Base-by-base conservation (phyloP, 2,888 invertebrate genomes). In the Cantharis rufa region DNA sequence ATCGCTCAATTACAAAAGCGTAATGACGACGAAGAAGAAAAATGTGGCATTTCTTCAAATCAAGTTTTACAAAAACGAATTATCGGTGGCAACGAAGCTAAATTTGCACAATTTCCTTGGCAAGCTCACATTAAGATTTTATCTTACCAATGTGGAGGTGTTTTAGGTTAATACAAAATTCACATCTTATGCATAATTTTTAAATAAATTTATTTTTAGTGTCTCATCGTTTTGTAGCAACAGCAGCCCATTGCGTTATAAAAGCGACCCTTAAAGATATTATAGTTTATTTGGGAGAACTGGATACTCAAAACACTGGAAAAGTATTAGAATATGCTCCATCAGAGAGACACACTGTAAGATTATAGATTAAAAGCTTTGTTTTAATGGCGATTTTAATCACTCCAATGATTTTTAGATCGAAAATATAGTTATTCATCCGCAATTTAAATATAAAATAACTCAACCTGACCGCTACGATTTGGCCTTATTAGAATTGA, bases 401-500 rank as follows among this genome's bases (percentile, higher is more conserved):
- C 9, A 27, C n/a, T 21, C 9, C 28, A n/a, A 15, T 63, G 32
- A 72, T 77, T 84, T 84, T 71, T 75, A 93, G 75, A 94, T 95
- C 1, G 88, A 91, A 75, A 92, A 93, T 82, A 94, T 94, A 86
- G 92, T 94, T 75, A 91, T 96, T 3, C 95, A 96, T 86, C 96
- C 96, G 0, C 90, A 92, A 27, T 96, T 96, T 86, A 92, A 94
- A 85, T 96, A 94, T 85, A 92, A 95, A 10, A 91, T 94, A 85
- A 95, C 95, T 0, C 96, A 96, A 83, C 95, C 95, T 0, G 96
- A 96, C 84, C 91, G 95, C 78, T 95, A 91, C 86, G 95, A 96
- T 86, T 90, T 96, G 77, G 95, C 95, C 0, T 88, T 96, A 0
- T 88, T 96, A 21, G 91, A 92, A 82, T 88, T 96, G n/a, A 90